Evolutionary conservation across 2,797 vertebrate species (phyloP), one percentile per base, ranked within the genome.

Genomic region (Lacerta viridis): DNA sequence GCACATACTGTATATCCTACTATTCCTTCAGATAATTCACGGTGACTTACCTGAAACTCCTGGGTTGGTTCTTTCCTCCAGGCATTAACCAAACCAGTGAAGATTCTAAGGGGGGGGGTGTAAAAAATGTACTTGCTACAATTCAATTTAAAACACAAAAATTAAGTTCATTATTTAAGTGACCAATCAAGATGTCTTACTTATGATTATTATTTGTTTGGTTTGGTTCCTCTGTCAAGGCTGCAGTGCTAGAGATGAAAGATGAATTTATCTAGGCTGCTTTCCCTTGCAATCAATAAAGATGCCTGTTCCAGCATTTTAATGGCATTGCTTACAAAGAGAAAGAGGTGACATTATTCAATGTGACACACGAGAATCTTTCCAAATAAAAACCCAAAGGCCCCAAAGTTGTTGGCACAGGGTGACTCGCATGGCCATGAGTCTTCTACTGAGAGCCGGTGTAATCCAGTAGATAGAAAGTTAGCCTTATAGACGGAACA

Each of bases 241-340:
- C 2, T 88, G 78, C 25, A 86, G 23, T 71, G 29, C 71, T 89
- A 61, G 55, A 87, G 68, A 87, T 88, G 82, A 76, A 88, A 93
- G 82, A 10, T 75, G 86, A 93, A 23, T 59, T 87, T 88, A 46
- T 0, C 1, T 82, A 36, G 11, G 7, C 84, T 88, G 5, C 18
- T 36, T 80, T 8, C 72, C 36, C 88, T 23, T 69, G 84, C 83
- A 80, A 85, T 90, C 78, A 88, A 90, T 84, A 87, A 88, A 86
- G 5, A 84, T 0, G 0, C 4, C 43, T 77, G 17, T 9, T 88
- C 84, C 29, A 80, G 7, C 88, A 20, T 93, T 72, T 69, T 80
- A 87, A 80, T 68, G 82, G 55, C 23, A 27, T 84, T 82, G 1
- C 25, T 85, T 88, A 13, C 77, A 80, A 46, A 88, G 82, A 9